Evolutionary conservation across 23 tunicate genomes (phyloP), one percentile per base, ranked within the genome.

Genomic region (Clavelina lepadiformis): DNA sequence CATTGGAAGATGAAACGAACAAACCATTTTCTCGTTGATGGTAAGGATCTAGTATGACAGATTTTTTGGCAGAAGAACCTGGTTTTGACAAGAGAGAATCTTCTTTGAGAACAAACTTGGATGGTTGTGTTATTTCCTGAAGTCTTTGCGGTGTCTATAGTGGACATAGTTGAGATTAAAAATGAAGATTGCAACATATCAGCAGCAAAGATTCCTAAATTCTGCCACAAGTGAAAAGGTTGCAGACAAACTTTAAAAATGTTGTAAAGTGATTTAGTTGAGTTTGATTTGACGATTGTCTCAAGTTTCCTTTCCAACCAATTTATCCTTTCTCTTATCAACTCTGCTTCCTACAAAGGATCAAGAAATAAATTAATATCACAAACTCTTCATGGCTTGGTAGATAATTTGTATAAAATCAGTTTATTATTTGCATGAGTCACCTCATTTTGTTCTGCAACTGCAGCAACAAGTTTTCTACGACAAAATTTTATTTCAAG

Each of bases 251-350:
- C 49, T 41, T 74, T 29, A 50, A 82, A 74, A 13, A 56, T 56
- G 8, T 68, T 50, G 11, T 19, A 28, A 4, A 82, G 31, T 24
- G 49, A 67, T 28, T 67, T 36, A 3, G 25, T 23, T n/a, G 76
- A 35, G 51, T 82, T 82, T 19, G 28, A 46, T 11, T 33, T 30
- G 5, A 74, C 91, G 27, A 82, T 47, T 28, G 37, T 67, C 29
- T 72, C 76, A 21, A 82, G 67, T 18, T 81, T 32, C 28, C 61
- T 67, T 46, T 82, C 91, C 26, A 82, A 71, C 91, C 91, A 82
- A 15, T 33, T 27, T 1, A 82, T 65, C 35, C 91, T 36, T 28
- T 82, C 76, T 46, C 70, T 58, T 38, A 68, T 26, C 31, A 71
- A 36, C 55, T 73, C 76, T 28, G 75, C 70, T 47, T 51, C 91